A percentile compares a stretch with the other conserved stretches of the same genome.
Evolutionary conservation across 2,797 vertebrate species (phyloP).

Genomic region (Jordanella pulchra): DNA sequence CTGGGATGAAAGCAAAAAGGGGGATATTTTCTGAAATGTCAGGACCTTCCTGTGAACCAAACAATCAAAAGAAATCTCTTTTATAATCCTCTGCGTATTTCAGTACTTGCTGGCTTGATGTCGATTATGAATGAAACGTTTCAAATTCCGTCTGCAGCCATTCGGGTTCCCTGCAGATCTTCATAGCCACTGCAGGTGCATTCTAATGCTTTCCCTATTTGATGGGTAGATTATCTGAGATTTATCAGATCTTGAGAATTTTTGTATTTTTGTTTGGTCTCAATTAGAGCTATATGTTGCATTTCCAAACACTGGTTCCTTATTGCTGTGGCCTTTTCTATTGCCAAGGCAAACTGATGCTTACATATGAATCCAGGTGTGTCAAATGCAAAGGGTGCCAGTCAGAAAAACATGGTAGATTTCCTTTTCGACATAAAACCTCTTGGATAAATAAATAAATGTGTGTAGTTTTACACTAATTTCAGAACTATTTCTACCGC

Average conservation of each 20-base stretch:
- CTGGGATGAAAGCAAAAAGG: conserved; percentile 5
- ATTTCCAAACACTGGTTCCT: conserved; percentile 39
- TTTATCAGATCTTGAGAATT: conserved; percentile 40
- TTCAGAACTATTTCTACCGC: not conserved
- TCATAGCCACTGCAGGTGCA: conserved; percentile 46
- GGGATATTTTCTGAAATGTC: conserved; percentile 46
- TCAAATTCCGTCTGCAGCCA: conserved; percentile 54
- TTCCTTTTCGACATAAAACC: not conserved
- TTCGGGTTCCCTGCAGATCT: conserved; percentile 39
- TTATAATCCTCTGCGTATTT: conserved; percentile 39
- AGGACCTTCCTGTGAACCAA: conserved; percentile 45
- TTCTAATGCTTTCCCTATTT: conserved; percentile 47
- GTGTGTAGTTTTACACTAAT: not conserved
- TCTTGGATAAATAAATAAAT: not conserved
- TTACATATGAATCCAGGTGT: conserved; percentile 56
- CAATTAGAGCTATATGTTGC: conserved; percentile 54
- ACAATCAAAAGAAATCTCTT: conserved; percentile 50
- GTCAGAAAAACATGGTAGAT: not conserved
- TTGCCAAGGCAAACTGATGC: conserved; percentile 27
- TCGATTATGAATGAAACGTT: conserved; percentile 47
- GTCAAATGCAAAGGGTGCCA: conserved; percentile 17
- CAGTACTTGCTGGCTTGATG: conserved; percentile 31
- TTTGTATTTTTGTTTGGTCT: conserved; percentile 43
- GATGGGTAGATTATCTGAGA: conserved; percentile 57
- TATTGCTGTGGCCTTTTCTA: conserved; percentile 44